These are phyloP conservation scores for Scelioninae gen. 1 DNA, from an alignment of 2,888 invertebrate species.

Conservation along the genomic window DNA sequence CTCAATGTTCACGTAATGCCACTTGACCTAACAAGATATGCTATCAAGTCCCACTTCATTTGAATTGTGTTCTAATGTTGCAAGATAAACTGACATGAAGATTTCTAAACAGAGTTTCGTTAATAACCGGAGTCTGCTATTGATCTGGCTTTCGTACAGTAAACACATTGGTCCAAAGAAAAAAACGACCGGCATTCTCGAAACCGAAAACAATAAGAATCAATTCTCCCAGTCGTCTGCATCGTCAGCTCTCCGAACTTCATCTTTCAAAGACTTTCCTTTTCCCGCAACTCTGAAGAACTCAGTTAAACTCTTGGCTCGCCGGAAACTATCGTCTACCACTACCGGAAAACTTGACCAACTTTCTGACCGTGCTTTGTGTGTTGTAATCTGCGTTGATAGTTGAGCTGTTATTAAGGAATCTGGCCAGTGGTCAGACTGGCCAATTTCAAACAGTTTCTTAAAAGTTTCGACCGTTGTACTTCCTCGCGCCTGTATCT, in stretches of 20 bases:
- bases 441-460: conserved; percentile 3
- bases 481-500: conserved; percentile 12
- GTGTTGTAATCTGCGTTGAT: conserved; percentile 49
- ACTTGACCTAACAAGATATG: too few species aligned
- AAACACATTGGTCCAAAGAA: conserved; percentile 17
- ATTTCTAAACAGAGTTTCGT: conserved; percentile 24
- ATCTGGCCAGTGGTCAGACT: conserved; percentile 57
- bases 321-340: conserved; percentile 60
- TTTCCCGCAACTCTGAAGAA: conserved; percentile 38
- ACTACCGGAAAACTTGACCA: conserved; percentile 57
- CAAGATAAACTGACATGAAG: conserved; percentile 27
- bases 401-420: conserved; percentile 55
- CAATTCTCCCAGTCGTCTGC: conserved; percentile 59
- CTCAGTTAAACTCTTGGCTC: conserved; percentile 56
- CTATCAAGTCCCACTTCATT: too few species aligned
- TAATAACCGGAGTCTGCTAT: conserved; percentile 39
- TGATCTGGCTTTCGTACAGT: conserved; percentile 22
- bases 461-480: conserved; percentile 45
- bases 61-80: conserved; percentile 14
- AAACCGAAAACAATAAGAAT: conserved; percentile 62
- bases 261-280: conserved; percentile 49
- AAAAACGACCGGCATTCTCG: conserved; percentile 50
- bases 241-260: conserved; percentile 48
- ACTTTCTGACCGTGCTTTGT: conserved; percentile 56
- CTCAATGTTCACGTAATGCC: too few species aligned